These are phyloP conservation scores for Platycercus adscitus DNA, from an alignment of 2,113 vertebrate genomes.

Conservation along the genomic window DNA sequence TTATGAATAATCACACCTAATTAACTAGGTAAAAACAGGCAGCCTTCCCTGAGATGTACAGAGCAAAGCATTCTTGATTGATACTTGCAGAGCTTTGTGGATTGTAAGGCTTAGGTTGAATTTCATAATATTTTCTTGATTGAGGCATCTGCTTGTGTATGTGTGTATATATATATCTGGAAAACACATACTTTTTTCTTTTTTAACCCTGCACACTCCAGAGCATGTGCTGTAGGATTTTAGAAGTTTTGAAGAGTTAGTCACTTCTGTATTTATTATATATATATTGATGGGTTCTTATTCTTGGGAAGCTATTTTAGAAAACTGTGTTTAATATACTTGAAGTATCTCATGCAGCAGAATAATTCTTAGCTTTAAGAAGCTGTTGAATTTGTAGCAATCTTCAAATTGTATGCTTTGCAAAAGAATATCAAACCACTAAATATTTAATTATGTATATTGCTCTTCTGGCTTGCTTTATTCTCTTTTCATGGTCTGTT, in stretches of 20 bases:
- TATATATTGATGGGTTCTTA: background rate
- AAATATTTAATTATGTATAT: background rate
- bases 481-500: background rate
- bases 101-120: background rate
- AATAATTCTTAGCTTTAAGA: background rate
- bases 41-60: background rate
- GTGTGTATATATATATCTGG: no score
- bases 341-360: background rate
- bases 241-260: background rate
- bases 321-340: background rate
- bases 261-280: background rate
- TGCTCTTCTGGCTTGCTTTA: background rate
- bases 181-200: background rate
- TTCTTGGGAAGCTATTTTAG: background rate
- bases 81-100: background rate
- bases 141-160: background rate
- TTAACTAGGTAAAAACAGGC: background rate
- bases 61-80: background rate
- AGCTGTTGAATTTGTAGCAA: background rate
- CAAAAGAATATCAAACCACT: background rate
- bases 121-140: background rate
- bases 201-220: background rate
- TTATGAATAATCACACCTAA: background rate
- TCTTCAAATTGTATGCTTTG: background rate
- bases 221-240: background rate